phyloP scores from a whole-genome alignment of 2,888 invertebrate species.

The Thymelicus acteon region DNA sequence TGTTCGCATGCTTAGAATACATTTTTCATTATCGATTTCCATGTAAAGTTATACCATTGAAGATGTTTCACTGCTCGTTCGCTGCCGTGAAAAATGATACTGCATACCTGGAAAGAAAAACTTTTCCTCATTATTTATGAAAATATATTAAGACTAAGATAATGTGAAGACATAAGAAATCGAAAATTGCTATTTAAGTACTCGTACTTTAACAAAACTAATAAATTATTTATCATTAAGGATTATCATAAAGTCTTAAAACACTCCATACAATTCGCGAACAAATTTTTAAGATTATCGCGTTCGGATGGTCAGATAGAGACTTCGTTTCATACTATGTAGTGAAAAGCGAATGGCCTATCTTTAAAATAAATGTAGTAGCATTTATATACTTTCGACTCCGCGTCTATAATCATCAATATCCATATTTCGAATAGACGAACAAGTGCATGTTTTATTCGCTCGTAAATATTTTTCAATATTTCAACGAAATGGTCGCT shows the following conservation, averaged over 20 bases:
- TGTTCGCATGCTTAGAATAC: slow-evolving; percentile 35
- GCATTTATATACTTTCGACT: background rate
- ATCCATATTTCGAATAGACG: slow-evolving; percentile 16
- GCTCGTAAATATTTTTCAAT: slow-evolving; percentile 27
- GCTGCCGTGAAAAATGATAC: slow-evolving; percentile 18
- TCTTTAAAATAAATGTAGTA: background rate
- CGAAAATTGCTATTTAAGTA: no score
- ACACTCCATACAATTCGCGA: no score
- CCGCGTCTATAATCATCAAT: slow-evolving; percentile 11
- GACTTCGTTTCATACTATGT: background rate
- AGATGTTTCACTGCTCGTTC: slow-evolving; percentile 42
- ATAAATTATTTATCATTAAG: no score
- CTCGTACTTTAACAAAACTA: no score
- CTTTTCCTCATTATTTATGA: background rate
- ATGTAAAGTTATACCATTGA: slow-evolving; percentile 34
- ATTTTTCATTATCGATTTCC: slow-evolving; percentile 34
- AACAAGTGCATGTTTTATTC: slow-evolving; percentile 21
- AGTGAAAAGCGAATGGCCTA: slow-evolving; percentile 4
- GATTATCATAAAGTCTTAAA: no score
- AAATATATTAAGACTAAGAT: no score
- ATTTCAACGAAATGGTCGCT: slow-evolving; percentile 21
- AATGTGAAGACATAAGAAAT: no score
- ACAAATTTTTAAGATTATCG: no score
- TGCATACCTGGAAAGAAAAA: slow-evolving; percentile 24
- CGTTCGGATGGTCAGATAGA: background rate